phyloP scores from a whole-genome alignment of 2,113 vertebrate genomes.

The Mionectes macconnelli region DNA sequence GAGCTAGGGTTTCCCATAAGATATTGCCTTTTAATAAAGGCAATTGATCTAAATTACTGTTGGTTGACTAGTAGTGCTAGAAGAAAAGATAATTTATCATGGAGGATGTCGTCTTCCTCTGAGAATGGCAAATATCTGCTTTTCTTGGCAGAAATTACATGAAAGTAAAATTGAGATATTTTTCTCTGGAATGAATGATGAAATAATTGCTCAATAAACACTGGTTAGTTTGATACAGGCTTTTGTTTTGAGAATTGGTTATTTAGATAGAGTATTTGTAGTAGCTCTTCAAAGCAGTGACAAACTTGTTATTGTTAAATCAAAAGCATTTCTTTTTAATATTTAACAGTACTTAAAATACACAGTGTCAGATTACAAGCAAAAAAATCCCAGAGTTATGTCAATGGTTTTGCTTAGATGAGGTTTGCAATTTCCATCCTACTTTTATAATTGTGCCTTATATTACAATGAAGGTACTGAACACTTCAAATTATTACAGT shows the following conservation, averaged over 20 bases:
- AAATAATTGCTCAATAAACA: neutral
- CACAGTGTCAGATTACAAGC: neutral
- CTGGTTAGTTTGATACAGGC: neutral
- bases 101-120: neutral
- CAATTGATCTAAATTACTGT: neutral
- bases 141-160: neutral
- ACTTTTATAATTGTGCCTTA: neutral
- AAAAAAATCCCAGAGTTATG: neutral
- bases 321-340: neutral
- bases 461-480: neutral
- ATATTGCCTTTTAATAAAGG: neutral
- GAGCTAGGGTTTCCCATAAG: neutral
- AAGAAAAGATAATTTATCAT: neutral
- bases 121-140: neutral
- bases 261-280: neutral
- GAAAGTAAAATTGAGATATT: neutral
- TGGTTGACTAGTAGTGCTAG: neutral
- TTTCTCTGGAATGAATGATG: neutral
- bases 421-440: neutral
- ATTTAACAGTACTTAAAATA: neutral
- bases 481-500: neutral
- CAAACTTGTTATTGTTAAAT: neutral
- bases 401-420: neutral
- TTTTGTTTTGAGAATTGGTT: neutral
- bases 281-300: neutral